Evolutionary conservation across 2,797 vertebrate genomes (phyloP), one percentile per base, ranked within the genome.

Genomic region (Xerus rutilus): DNA sequence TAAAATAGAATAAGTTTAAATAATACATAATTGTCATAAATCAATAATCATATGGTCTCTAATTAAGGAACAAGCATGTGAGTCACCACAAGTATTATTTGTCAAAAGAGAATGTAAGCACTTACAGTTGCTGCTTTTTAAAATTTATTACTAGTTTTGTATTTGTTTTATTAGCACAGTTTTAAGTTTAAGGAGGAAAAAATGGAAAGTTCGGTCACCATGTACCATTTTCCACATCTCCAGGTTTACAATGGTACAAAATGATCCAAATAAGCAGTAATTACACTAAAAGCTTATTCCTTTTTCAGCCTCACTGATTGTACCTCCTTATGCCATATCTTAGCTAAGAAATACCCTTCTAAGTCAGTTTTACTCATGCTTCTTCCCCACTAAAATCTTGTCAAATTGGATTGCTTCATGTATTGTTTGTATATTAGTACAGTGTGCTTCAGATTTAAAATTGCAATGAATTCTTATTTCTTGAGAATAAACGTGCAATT

Each of bases 141-240:
- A 54, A 70, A 28, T 49, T 20, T 32, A 69, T 43, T 39, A 32
- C 1, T 45, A 62, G 32, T 69, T 76, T 81, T 35, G 11, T 18
- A 47, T 70, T 47, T 28, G 54, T 62, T 73, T 92, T 52, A 28
- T 49, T 45, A 73, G 45, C 72, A 4, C 4, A 47, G 11, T 67
- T 92, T 79, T 83, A 84, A 18, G 12, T 30, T 86, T 64, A 94
- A 78, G 17, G 4, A 91, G 2, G 52, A 93, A 67, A 78, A 14
- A 39, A 14, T 78, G 78, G 30, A 59, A 91, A 65, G 7, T 25
- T 35, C 18, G 30, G 3, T 83, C 52, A 14, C 43, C 20, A 0
- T 57, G 62, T 39, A n/a, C 1, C 23, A 30, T 28, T 17, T 21
- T 14, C 11, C 10, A 59, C 12, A 9, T 0, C 1, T 8, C 6